These are phyloP conservation scores for Trachythela sp. DNA, from an alignment of 64 coral and sea anemone genomes.

Conservation along the genomic window DNA sequence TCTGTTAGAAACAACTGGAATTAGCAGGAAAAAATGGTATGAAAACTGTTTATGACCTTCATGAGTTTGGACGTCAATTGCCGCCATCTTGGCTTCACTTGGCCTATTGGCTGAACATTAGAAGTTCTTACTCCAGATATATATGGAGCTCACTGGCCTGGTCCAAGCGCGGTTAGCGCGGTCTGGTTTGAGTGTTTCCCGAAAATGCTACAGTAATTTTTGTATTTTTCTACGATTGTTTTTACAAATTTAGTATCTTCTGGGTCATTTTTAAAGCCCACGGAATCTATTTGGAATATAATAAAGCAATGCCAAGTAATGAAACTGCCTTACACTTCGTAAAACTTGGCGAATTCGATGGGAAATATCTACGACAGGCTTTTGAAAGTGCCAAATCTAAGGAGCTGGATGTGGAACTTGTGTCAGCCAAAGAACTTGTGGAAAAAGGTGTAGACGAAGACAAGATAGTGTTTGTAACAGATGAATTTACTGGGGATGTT, in stretches of 20 bases:
- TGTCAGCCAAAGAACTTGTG: conserved; percentile 40
- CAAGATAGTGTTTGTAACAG: conserved; percentile 56
- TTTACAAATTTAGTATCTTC: not conserved
- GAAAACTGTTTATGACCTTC: too few species aligned
- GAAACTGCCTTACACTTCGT: not conserved
- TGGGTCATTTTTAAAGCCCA: not conserved
- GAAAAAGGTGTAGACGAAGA: conserved; percentile 35
- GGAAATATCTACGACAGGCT: conserved; percentile 4
- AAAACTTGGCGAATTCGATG: not conserved
- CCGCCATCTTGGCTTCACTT: too few species aligned
- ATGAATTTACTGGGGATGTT: conserved; percentile 60
- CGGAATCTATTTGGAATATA: not conserved
- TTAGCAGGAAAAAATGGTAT: too few species aligned
- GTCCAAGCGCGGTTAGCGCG: too few species aligned
- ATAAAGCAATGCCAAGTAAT: not conserved
- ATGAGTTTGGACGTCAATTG: too few species aligned
- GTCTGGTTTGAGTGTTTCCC: too few species aligned
- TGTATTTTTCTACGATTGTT: too few species aligned
- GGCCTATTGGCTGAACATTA: too few species aligned
- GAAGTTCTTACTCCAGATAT: too few species aligned
- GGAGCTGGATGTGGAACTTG: conserved; percentile 55
- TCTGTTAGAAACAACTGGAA: too few species aligned
- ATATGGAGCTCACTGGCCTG: too few species aligned
- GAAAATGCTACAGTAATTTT: too few species aligned
- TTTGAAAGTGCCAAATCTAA: conserved; percentile 50